These are phyloP conservation scores for Zaprionus africanus DNA, from an alignment of 1,140 invertebrate genomes.

Conservation along the genomic window DNA sequence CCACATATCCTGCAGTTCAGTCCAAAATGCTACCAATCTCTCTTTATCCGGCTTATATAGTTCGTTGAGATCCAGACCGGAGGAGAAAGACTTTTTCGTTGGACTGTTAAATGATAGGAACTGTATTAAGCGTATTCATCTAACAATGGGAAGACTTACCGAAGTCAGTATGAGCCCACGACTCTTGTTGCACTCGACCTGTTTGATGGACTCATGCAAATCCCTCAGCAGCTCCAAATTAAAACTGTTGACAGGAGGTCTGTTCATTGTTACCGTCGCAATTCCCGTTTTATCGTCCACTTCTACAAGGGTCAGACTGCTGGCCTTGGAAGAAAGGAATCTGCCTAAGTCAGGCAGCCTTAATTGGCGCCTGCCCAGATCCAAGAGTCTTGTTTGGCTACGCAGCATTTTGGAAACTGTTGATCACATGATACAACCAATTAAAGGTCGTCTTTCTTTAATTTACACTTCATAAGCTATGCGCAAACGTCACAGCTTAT, in stretches of 20 bases:
- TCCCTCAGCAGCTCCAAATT: conserved; percentile 90
- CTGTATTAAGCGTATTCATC: no score
- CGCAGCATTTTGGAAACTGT: conserved; percentile 64
- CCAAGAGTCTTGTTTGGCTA: conserved; percentile 36
- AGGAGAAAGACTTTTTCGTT: conserved; percentile 92
- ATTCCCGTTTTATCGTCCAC: conserved; percentile 86
- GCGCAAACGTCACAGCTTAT: conserved; percentile 26
- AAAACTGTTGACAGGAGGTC: conserved; percentile 92
- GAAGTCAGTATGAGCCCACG: conserved; percentile 93
- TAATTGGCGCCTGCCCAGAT: conserved; percentile 14
- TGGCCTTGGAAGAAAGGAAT: conserved; percentile 12
- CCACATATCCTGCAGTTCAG: conserved; percentile 91
- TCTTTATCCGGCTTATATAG: conserved; percentile 91
- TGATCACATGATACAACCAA: conserved; percentile 39
- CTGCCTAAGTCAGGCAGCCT: conserved; percentile 12
- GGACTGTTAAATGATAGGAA: conserved; percentile 85
- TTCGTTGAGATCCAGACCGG: conserved; percentile 94
- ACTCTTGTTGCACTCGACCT: conserved; percentile 88
- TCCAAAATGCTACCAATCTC: conserved; percentile 90
- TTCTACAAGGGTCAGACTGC: conserved; percentile 51
- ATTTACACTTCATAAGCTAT: background rate
- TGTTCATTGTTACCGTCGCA: conserved; percentile 89
- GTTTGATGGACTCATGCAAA: conserved; percentile 87
- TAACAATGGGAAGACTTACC: conserved; percentile 62
- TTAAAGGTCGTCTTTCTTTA: conserved; percentile 19